phyloP scores from a whole-genome alignment of 2,888 invertebrate species.

The Drosophila helvetica region DNA sequence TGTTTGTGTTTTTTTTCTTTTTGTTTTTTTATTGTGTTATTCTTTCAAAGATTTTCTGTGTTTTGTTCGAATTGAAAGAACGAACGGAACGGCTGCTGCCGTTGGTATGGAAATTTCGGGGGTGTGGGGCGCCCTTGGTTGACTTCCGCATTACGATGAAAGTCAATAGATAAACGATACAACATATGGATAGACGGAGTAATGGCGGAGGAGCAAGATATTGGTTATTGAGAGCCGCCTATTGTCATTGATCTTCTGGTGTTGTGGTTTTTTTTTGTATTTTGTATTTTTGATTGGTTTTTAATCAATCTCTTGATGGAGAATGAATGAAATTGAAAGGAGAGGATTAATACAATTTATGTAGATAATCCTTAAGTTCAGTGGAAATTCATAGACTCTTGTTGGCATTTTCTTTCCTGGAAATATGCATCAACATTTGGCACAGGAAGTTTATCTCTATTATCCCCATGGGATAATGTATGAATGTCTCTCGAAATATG shows the following conservation, averaged over 20 bases:
- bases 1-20: slow-evolving; percentile 6
- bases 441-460: too few relatives aligned
- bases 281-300: neutral
- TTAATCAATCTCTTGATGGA: neutral
- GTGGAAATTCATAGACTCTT: neutral
- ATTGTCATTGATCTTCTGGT: neutral
- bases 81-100: slow-evolving; percentile 6
- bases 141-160: slow-evolving; percentile 42
- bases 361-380: neutral
- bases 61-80: neutral
- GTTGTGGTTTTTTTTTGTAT: neutral
- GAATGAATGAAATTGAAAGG: neutral
- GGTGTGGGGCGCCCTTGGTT: slow-evolving; percentile 17
- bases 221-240: neutral
- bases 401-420: too few relatives aligned
- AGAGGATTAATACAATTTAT: neutral
- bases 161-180: slow-evolving; percentile 28
- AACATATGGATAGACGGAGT: neutral
- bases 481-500: too few relatives aligned
- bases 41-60: neutral
- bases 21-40: neutral
- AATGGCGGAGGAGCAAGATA: neutral
- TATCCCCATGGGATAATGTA: too few relatives aligned
- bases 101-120: slow-evolving; percentile 30
- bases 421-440: too few relatives aligned